Conservation (phyloP, 2,797 vertebrate genomes). For the Dicrostonyx torquatus region DNA sequence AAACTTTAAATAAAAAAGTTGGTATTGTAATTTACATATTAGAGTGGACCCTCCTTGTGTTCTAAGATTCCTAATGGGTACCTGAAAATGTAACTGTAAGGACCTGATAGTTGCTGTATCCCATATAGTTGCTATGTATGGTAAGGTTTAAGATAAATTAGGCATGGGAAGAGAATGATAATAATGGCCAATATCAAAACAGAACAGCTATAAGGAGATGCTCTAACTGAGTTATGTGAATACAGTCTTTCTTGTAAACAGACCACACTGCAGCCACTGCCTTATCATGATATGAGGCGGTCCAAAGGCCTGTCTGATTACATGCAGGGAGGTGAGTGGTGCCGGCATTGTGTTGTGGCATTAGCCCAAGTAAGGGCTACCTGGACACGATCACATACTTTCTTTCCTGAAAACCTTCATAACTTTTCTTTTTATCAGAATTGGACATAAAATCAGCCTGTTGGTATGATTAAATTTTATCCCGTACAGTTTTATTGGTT, state of each 20-base stretch:
- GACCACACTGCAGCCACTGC: neutral
- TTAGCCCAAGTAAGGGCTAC: neutral
- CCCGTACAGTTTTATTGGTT: neutral
- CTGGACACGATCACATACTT: neutral
- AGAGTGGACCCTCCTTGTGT: neutral
- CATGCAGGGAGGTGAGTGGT: neutral
- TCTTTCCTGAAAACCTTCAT: neutral
- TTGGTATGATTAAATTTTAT: conserved; percentile 7
- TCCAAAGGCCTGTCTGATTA: neutral
- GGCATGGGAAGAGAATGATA: neutral
- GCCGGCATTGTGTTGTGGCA: neutral
- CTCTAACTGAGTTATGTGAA: neutral
- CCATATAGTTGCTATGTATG: neutral
- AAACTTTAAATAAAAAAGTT: neutral
- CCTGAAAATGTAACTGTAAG: neutral
- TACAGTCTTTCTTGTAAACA: neutral
- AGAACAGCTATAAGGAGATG: neutral
- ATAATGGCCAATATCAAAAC: neutral
- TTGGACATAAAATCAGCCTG: neutral
- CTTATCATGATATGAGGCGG: neutral
- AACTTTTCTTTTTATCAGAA: neutral
- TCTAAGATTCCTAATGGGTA: neutral
- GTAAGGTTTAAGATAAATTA: neutral
- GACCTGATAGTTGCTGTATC: neutral
- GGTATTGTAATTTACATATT: neutral